phyloP scores from a whole-genome alignment of 2,113 vertebrate genomes.

The Oophaga pumilio region DNA sequence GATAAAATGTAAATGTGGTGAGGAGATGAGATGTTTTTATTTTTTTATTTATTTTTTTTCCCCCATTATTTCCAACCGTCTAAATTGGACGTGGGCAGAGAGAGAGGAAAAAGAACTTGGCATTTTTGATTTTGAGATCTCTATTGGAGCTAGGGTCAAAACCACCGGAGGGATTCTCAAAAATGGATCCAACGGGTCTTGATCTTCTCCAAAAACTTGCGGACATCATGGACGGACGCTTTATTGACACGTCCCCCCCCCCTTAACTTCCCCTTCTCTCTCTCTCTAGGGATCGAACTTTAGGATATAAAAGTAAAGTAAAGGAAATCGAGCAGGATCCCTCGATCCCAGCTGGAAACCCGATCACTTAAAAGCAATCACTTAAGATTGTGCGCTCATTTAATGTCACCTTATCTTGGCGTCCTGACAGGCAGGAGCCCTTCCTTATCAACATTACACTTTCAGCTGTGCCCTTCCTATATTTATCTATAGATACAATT shows the following conservation, averaged over 20 bases:
- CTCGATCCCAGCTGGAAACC: constrained; percentile 42
- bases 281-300: constrained; percentile 52
- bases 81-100: neutral
- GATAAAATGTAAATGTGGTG: constrained; percentile 61
- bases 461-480: neutral
- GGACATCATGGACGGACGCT: neutral
- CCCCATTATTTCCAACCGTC: constrained; percentile 40
- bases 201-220: neutral
- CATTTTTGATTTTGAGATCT: neutral
- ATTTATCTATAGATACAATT: neutral
- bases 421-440: constrained; percentile 21
- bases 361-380: constrained; percentile 62
- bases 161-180: neutral
- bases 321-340: constrained; percentile 45
- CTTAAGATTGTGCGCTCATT: constrained; percentile 35
- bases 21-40: constrained; percentile 49
- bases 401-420: constrained; percentile 55
- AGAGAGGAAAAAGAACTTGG: constrained; percentile 6
- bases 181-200: neutral
- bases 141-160: neutral
- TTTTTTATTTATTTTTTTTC: constrained; percentile 40
- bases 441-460: constrained; percentile 54
- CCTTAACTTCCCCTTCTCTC: neutral
- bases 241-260: constrained; percentile 17
- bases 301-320: constrained; percentile 36